Evolutionary conservation across 2,888 invertebrate genomes (phyloP).

Genomic region (Monochamus alternatus): DNA sequence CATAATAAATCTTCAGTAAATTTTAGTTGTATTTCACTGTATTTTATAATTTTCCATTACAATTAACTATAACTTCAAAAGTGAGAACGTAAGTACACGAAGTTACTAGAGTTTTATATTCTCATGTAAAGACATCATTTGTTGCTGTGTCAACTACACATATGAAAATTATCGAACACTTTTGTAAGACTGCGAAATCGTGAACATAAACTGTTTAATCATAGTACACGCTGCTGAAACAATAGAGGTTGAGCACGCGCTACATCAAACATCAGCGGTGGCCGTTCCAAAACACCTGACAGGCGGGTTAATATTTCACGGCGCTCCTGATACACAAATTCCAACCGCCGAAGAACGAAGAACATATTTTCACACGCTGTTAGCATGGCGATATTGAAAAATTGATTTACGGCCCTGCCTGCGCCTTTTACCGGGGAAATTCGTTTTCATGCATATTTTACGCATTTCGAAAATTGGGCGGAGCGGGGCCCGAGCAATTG

Average conservation of each 20-base stretch:
- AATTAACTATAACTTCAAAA: too few species aligned
- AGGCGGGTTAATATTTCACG: conserved; percentile 31
- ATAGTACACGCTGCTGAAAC: neutral
- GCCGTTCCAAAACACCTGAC: conserved; percentile 17
- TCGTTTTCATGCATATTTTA: conserved; percentile 63
- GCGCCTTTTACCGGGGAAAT: conserved; percentile 55
- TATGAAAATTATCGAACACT: too few species aligned
- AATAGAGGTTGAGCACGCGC: neutral
- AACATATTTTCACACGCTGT: conserved; percentile 59
- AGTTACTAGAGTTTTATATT: too few species aligned
- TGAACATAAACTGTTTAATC: too few species aligned
- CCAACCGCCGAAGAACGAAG: conserved; percentile 48
- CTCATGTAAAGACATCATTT: too few species aligned
- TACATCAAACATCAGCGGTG: conserved; percentile 9
- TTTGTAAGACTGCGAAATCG: too few species aligned
- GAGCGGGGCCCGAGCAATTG: conserved; percentile 42
- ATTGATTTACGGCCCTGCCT: conserved; percentile 57
- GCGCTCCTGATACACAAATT: conserved; percentile 27
- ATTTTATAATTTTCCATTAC: too few species aligned
- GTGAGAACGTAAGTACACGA: too few species aligned
- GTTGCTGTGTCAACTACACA: too few species aligned
- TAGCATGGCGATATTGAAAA: conserved; percentile 58
- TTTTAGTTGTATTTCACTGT: too few species aligned
- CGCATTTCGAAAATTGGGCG: conserved; percentile 51
- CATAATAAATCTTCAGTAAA: too few species aligned